phyloP scores from a whole-genome alignment of 2,888 invertebrate genomes.

The Drepanosiphum platanoidis region DNA sequence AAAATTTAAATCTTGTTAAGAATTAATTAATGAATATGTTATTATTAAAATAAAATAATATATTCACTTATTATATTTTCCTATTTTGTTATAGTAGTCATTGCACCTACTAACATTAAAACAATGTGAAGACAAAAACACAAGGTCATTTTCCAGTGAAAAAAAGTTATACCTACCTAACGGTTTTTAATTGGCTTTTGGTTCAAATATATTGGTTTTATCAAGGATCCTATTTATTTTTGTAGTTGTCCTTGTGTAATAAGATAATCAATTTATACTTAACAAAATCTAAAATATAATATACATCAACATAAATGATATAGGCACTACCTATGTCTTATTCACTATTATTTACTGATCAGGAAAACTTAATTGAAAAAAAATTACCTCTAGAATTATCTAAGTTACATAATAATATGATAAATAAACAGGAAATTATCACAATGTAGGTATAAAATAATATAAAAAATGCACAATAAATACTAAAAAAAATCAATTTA shows the following conservation, averaged over 20 bases:
- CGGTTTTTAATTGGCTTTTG: conserved; percentile 39
- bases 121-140: background rate
- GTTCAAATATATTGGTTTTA: conserved; percentile 18
- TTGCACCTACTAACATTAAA: conserved; percentile 38
- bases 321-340: background rate
- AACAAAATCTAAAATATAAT: background rate
- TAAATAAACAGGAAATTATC: too few species aligned
- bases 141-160: conserved; percentile 41
- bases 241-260: conserved; percentile 42
- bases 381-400: background rate
- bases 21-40: conserved; percentile 14
- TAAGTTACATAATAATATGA: too few species aligned
- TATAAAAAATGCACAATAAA: too few species aligned
- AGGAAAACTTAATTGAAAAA: background rate
- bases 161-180: conserved; percentile 43
- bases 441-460: too few species aligned
- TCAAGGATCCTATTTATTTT: conserved; percentile 44
- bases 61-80: conserved; percentile 4
- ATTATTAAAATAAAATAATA: conserved; percentile 5
- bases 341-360: background rate
- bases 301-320: background rate
- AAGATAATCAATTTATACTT: conserved; percentile 25
- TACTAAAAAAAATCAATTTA: too few species aligned
- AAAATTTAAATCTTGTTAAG: too few species aligned
- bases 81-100: background rate